Evolutionary conservation across 2,797 vertebrate species (phyloP), one percentile per base, ranked within the genome.

Genomic region (Taenioides sp.): DNA sequence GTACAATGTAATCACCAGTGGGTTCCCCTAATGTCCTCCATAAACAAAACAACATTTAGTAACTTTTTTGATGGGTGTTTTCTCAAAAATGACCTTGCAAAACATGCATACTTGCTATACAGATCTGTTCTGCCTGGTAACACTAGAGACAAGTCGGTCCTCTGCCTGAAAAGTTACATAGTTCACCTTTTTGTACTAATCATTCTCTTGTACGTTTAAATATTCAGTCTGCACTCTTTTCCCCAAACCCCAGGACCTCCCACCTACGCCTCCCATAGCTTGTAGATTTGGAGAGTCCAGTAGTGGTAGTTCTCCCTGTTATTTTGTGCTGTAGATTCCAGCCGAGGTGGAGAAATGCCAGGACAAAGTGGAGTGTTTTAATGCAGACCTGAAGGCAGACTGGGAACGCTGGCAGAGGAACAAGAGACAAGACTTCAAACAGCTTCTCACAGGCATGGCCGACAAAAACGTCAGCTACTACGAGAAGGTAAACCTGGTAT

Each of bases 371-470:
- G 97, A 99, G 76, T 99, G 98, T 85, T 99, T 98, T 87, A 98
- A 99, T 12, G 98, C 98, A 0, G 97, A 99, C 83, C 92, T 99
- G 84, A 99, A 99, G 86, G 98, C 98, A 0, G 98, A 99, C 92
- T 97, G 97, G 98, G 97, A 99, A 80, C 95, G 98, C 87, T 99
- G 98, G 98, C 96, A 99, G 87, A 95, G 93, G 92, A 97, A 95
- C 90, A 99, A 99, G 92, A 94, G 96, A 31, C 97, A 98, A 79
- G 98, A 99, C 87, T 98, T 99, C 69, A 95, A 96, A 79, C 97
- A 97, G 89, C 94, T 99, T 43, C 95, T 99, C 58, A 95, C 95
- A 65, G 94, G 95, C 69, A 96, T 97, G 94, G 96, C 97, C 0
- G 96, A 99, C 92, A 98, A 95, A 91, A 99, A 99, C 88, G 96